phyloP scores from a whole-genome alignment of 2,888 invertebrate species.

The Troilus luridus region DNA sequence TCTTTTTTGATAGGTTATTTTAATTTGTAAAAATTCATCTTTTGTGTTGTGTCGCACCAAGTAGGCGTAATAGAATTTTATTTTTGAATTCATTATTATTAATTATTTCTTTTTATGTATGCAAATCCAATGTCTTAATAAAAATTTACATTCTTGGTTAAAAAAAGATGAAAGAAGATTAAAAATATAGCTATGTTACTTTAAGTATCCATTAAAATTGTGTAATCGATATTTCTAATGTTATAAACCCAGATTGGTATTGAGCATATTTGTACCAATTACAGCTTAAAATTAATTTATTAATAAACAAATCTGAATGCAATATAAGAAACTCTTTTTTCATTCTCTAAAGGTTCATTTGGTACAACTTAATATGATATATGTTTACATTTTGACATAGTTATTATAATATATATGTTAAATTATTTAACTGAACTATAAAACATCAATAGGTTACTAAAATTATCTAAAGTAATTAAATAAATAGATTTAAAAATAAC shows the following conservation, averaged over 20 bases:
- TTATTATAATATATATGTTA: neutral
- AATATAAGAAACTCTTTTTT: neutral
- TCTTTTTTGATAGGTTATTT: too few relatives aligned
- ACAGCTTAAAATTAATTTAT: neutral
- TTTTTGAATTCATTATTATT: neutral
- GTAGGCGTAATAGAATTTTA: neutral
- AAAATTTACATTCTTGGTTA: neutral
- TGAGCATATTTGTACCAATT: neutral
- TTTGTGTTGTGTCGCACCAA: neutral
- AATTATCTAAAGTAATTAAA: constrained; percentile 12
- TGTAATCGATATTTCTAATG: neutral
- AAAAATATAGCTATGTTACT: too few relatives aligned
- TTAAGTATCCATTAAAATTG: neutral
- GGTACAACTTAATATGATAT: neutral
- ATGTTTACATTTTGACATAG: neutral
- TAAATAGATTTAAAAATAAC: constrained; percentile 35
- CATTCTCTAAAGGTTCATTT: neutral
- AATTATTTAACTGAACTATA: neutral
- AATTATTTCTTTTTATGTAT: neutral
- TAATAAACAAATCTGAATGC: neutral
- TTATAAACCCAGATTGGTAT: neutral
- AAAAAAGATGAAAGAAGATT: too few relatives aligned
- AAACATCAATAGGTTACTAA: neutral
- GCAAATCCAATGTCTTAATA: neutral
- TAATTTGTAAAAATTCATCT: neutral